A percentile compares a stretch with the other conserved stretches of the same genome.
phyloP scores from a whole-genome alignment of 2,113 vertebrate genomes.

The Melanotaenia duboulayi region DNA sequence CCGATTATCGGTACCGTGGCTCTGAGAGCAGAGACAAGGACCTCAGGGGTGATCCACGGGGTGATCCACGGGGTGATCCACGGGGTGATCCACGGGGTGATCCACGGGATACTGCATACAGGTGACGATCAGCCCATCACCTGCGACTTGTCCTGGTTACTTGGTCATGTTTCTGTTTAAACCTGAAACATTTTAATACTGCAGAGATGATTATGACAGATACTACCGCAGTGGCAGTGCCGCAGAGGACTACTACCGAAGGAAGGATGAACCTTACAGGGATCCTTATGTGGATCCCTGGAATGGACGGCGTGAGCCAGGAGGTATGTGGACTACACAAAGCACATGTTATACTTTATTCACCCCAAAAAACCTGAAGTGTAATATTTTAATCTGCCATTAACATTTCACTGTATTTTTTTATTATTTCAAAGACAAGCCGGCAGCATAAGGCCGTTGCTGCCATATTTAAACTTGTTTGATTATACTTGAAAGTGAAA shows the following conservation, averaged over 20 bases:
- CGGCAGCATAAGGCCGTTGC: too few species aligned
- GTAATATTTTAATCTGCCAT: too few species aligned
- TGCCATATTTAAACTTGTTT: too few species aligned
- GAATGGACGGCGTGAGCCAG: constrained; percentile 86
- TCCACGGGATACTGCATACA: constrained; percentile 68
- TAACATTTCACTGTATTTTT: too few species aligned
- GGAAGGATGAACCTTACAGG: constrained; percentile 88
- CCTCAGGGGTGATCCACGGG: constrained; percentile 56
- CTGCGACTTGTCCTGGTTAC: background rate
- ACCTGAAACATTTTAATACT: constrained; percentile 29
- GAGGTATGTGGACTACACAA: constrained; percentile 74
- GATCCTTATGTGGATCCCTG: constrained; percentile 90
- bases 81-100: too few species aligned
- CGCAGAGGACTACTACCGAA: constrained; percentile 86
- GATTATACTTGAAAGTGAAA: too few species aligned
- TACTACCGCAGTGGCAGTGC: constrained; percentile 82
- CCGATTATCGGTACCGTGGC: constrained; percentile 82
- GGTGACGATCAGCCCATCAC: constrained; percentile 56
- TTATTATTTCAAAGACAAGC: too few species aligned
- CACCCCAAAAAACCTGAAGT: too few species aligned
- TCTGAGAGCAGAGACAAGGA: constrained; percentile 82
- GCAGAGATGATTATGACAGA: constrained; percentile 88
- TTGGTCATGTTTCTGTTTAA: background rate
- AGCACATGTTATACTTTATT: too few species aligned
- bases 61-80: too few species aligned